These are phyloP conservation scores for Mustela lutreola DNA, from an alignment of 2,113 vertebrate species.

Conservation along the genomic window DNA sequence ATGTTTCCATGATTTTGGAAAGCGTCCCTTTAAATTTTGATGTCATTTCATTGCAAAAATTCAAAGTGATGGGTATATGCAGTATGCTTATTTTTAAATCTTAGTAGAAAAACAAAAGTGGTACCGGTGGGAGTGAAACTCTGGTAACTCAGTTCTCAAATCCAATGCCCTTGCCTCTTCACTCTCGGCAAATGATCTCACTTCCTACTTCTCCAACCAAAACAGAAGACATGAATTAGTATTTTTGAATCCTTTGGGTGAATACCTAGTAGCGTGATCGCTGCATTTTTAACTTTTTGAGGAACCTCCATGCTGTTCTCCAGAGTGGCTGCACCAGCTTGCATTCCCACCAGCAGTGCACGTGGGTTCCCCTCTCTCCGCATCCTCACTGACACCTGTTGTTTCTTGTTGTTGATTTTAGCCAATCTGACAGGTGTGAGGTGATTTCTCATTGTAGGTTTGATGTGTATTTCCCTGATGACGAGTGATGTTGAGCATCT, in stretches of 20 bases:
- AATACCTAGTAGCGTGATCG: neutral
- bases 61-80: neutral
- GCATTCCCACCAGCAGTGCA: neutral
- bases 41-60: neutral
- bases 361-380: fast-evolving
- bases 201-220: neutral
- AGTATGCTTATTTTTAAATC: neutral
- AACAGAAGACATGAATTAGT: neutral
- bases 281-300: neutral
- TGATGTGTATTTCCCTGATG: neutral
- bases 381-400: neutral
- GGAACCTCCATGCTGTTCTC: neutral
- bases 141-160: neutral
- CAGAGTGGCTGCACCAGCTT: neutral
- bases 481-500: neutral
- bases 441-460: neutral
- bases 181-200: neutral
- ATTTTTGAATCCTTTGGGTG: neutral
- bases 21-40: neutral
- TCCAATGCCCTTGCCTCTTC: neutral
- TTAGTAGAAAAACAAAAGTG: neutral
- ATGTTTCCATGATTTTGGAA: neutral
- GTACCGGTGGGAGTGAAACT: neutral
- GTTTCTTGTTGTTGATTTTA: neutral
- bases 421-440: neutral